These are phyloP conservation scores for Trichechus manatus DNA, from an alignment of 2,113 vertebrate genomes.

Conservation along the genomic window DNA sequence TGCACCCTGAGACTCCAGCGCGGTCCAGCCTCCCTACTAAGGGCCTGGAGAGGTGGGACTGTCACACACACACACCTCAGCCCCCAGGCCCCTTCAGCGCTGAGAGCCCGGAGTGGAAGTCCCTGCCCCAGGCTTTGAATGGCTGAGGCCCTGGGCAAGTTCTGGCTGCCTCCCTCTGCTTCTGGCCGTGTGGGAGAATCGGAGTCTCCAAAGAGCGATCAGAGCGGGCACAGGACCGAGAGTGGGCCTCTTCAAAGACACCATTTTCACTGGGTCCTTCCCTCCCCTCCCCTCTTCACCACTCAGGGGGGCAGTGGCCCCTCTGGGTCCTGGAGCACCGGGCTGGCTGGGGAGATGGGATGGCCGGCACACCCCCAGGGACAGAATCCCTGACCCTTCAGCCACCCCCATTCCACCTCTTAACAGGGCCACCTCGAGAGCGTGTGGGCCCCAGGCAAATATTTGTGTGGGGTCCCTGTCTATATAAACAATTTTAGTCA, in stretches of 20 bases:
- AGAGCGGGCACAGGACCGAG: accelerated
- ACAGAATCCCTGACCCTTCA: not conserved
- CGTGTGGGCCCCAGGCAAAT: too few relatives aligned
- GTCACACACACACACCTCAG: too few relatives aligned
- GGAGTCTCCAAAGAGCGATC: not conserved
- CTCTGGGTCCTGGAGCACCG: not conserved
- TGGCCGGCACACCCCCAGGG: not conserved
- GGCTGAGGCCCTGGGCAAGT: too few relatives aligned
- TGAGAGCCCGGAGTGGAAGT: not conserved
- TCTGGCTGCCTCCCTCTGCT: not conserved
- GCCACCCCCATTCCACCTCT: not conserved
- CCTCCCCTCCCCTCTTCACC: not conserved
- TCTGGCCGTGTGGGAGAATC: not conserved
- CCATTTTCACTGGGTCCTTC: not conserved
- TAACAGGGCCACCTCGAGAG: not conserved
- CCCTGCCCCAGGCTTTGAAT: too few relatives aligned
- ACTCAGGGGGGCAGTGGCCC: not conserved
- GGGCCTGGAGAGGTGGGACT: not conserved
- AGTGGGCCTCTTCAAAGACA: not conserved
- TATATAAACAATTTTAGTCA: not conserved
- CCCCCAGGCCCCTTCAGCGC: not conserved
- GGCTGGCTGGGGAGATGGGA: not conserved
- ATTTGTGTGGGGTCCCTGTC: too few relatives aligned
- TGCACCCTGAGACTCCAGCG: accelerated
- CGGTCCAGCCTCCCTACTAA: not conserved